Evolutionary conservation across 2,888 invertebrate species (phyloP), one percentile per base, ranked within the genome.

Genomic region (Torymus auratus): DNA sequence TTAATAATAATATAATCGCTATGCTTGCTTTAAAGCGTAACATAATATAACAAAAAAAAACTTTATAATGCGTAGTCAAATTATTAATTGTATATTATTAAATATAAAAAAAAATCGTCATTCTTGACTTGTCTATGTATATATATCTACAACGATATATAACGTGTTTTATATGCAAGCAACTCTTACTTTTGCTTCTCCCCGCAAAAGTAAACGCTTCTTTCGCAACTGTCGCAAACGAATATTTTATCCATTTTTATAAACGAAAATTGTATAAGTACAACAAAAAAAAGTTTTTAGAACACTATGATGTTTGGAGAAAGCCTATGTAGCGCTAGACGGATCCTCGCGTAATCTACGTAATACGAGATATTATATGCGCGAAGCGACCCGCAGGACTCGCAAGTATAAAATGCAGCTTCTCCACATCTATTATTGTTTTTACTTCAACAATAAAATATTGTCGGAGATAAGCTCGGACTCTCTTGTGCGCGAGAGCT

Each of bases 131-230:
- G 41, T 81, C 60, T 78, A 67, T 72, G 71, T 69, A 77, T 56
- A 77, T 56, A 76, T 79, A 76, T 79, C 53, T n/a, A 72, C 67
- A 62, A 17, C 67, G 23, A 68, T 78, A 64, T 78, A 71, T 71
- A 53, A 56, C 69, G 69, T 82, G 79, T 76, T 79, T 79, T 79
- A 72, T 76, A 76, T 77, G 75, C 72, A 79, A 61, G 73, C 75
- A 72, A 69, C 71, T 78, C 55, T 72, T 61, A 73, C 58, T 82
- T 70, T 68, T 69, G 79, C 28, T 7, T 41, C 7, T 41, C 41
- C 7, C 41, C 41, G 41, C 41, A 62, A 28, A 71, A 81, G 17
- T 65, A 52, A 62, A 60, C 11, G 74, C 81, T 81, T 78, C 71
- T 80, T 78, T 55, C 73, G 41, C 41, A 81, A 67, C 53, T 28